These are phyloP conservation scores for Lynx canadensis DNA, from an alignment of 2,113 vertebrate species.

Conservation along the genomic window DNA sequence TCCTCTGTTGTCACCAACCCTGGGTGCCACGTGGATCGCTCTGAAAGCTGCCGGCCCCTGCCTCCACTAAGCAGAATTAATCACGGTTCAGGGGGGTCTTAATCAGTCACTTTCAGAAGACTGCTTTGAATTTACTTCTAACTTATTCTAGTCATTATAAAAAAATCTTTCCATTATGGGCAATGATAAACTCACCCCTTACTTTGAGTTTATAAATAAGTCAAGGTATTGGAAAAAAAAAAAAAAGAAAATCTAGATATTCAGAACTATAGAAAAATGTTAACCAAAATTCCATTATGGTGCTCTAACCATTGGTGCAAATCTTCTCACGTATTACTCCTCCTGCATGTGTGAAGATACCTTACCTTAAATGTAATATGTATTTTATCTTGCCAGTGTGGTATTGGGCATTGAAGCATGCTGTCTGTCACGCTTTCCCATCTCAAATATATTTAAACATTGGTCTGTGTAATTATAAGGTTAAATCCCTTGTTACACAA, in stretches of 20 bases:
- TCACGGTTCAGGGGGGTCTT: too few species aligned
- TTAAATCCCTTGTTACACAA: neutral
- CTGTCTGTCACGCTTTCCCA: neutral
- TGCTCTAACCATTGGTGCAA: neutral
- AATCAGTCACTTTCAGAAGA: too few species aligned
- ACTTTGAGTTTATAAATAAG: neutral
- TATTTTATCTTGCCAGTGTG: too few species aligned
- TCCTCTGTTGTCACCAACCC: neutral
- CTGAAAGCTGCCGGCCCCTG: neutral
- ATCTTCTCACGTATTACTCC: neutral
- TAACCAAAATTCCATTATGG: neutral
- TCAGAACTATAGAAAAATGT: neutral
- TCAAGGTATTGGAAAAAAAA: neutral
- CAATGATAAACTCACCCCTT: neutral
- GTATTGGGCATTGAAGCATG: accelerated
- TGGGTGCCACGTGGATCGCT: too few species aligned
- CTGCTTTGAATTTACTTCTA: neutral
- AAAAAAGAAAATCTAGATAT: neutral
- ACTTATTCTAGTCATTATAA: neutral
- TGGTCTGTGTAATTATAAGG: neutral
- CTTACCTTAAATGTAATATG: accelerated
- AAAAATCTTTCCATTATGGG: neutral
- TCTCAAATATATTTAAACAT: neutral
- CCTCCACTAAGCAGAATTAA: neutral
- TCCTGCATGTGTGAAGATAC: too few species aligned